Base-by-base conservation (phyloP, 2,797 vertebrate genomes). In the Typhlichthys eigenmanni region DNA sequence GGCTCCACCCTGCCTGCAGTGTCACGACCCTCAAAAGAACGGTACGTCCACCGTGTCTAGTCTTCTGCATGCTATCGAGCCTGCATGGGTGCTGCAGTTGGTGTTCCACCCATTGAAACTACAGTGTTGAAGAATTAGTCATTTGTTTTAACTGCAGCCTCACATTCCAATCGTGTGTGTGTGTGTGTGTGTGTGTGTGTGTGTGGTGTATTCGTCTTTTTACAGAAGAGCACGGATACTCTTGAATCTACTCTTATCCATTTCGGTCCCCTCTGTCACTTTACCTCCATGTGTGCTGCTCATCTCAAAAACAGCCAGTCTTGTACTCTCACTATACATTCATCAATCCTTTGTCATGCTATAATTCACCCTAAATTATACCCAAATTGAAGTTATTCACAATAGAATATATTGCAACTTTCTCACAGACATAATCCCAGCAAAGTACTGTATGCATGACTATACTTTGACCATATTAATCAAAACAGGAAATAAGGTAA, bases 121-220 rank as follows among this genome's bases (percentile, higher is more conserved):
- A 12, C 76, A 65, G 13, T 65, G 68, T 72, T 63, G 24, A 45
- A 66, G 45, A 55, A 46, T 83, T 78, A 87, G 62, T 87, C 84
- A 84, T 58, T 70, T 68, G 49, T 59, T 65, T 55, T 60, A 71
- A 55, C 57, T 17, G 5, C 48, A 73, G 43, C 68, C 60, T 63
- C 57, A 69, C 81, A 90, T 88, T 86, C 77, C 81, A 66, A 55
- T 69, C 61, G 58, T 43, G 24, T 55, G 75, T 78, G 52, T 68
- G 16, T 75, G 68, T 62, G 53, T 43, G 55, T 50, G 75, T 78
- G 52, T 68, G 16, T 75, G 55, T 50, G 47, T 60, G 46, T n/a
- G 45, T 14, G 17, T 10, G 32, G 29, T 38, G 54, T 14, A 12
- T 32, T 11, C 1, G 17, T 17, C 17, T 14, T 14, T 38, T 57